Percentiles rank a stretch among this genome's conserved stretches.
Conservation (phyloP, 2,113 vertebrate genomes). For the Gambusia holbrooki region DNA sequence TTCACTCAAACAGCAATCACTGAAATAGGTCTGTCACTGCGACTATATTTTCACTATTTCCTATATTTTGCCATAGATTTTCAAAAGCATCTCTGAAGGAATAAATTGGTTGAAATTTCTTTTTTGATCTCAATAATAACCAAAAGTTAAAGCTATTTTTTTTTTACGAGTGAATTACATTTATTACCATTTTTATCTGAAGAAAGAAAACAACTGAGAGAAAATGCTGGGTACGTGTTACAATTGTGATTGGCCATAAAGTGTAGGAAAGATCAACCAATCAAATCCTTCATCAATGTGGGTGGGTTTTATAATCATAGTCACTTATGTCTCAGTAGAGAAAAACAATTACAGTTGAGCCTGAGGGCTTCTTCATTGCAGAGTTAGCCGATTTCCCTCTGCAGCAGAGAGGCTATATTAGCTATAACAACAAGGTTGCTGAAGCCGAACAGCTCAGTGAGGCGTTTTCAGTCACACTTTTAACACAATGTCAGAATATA, state of each 20-base stretch:
- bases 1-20: background rate
- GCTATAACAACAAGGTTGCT: background rate
- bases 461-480: too few species aligned
- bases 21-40: conserved; percentile 14
- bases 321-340: background rate
- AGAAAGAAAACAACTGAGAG: background rate
- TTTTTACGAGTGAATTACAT: background rate
- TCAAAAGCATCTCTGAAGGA: background rate
- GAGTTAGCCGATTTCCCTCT: background rate
- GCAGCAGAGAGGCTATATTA: background rate
- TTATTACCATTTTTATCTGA: background rate
- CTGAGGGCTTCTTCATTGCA: too few species aligned
- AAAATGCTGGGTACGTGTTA: background rate
- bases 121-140: background rate
- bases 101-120: background rate
- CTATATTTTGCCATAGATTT: background rate
- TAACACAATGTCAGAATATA: too few species aligned
- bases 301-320: background rate
- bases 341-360: background rate
- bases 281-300: background rate
- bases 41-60: background rate
- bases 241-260: background rate
- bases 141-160: background rate
- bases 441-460: too few species aligned
- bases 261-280: background rate